Percentiles rank a stretch among this genome's conserved stretches.
Conservation (phyloP, 2,113 vertebrate species). For the Kryptolebias marmoratus region DNA sequence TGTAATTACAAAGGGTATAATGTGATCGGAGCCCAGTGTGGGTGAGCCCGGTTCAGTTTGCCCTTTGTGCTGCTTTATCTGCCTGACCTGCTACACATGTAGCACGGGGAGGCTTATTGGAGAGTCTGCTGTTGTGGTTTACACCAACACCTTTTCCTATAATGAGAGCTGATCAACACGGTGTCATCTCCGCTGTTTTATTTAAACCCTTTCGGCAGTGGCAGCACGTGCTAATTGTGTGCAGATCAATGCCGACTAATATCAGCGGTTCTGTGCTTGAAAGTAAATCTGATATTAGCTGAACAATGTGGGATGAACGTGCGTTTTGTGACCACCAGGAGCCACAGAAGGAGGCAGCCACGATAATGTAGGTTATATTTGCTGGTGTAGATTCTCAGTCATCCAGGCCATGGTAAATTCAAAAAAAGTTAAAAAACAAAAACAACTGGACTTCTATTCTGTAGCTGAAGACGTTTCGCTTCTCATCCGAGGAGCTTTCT, state of each 20-base stretch:
- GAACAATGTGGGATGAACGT: background rate
- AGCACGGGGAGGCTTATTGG: slow-evolving; percentile 64
- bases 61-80: slow-evolving; percentile 63
- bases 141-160: slow-evolving; percentile 52
- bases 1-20: slow-evolving; percentile 47
- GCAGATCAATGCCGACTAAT: background rate
- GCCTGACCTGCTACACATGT: slow-evolving; percentile 61
- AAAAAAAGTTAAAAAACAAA: too few species aligned
- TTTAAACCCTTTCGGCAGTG: slow-evolving; percentile 18
- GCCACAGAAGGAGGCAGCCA: background rate
- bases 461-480: too few species aligned
- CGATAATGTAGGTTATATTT: background rate
- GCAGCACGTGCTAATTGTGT: slow-evolving; percentile 3
- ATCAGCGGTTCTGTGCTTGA: background rate
- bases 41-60: slow-evolving; percentile 53
- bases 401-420: too few species aligned
- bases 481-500: too few species aligned
- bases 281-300: background rate
- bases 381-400: too few species aligned
- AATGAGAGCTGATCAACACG: slow-evolving; percentile 25
- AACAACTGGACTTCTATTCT: too few species aligned
- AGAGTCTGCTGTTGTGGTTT: slow-evolving; percentile 39
- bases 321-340: background rate
- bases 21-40: slow-evolving; percentile 48
- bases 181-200: slow-evolving; percentile 31